phyloP scores from a whole-genome alignment of 1,140 invertebrate genomes.

The Saxidomus purpurata region DNA sequence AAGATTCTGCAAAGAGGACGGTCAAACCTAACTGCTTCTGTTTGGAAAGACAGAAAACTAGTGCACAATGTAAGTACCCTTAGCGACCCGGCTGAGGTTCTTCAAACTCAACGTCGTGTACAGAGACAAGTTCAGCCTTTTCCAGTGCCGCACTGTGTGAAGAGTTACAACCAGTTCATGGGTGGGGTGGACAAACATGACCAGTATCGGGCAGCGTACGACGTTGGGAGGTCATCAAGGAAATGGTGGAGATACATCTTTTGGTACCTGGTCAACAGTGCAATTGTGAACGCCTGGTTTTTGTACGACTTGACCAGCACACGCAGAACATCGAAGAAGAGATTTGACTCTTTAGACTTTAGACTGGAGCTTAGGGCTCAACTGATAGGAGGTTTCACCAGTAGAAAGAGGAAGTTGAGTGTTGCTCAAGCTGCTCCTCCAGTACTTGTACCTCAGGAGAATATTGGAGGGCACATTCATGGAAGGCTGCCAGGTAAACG shows the following conservation, averaged over 20 bases:
- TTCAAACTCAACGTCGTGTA: not conserved
- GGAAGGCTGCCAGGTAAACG: not conserved
- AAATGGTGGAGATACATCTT: conserved; percentile 13
- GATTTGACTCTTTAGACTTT: conserved; percentile 5
- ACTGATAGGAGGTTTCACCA: not conserved
- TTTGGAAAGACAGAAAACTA: not conserved
- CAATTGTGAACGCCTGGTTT: conserved; percentile 27
- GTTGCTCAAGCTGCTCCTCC: not conserved
- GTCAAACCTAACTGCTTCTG: not conserved
- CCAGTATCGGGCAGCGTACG: not conserved
- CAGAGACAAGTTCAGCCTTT: not conserved
- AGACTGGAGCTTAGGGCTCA: not conserved
- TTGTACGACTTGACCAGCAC: not conserved
- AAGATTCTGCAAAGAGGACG: not conserved
- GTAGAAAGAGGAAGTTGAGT: not conserved
- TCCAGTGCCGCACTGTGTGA: not conserved
- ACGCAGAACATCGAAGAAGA: not conserved
- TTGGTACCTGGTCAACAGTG: conserved; percentile 26
- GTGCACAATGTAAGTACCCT: not conserved
- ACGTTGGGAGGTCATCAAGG: no score
- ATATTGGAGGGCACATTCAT: not conserved
- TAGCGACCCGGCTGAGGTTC: not conserved
- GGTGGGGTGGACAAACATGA: conserved; percentile 1
- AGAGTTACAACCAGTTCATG: not conserved
- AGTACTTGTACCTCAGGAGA: not conserved